Conservation (phyloP, 2,888 invertebrate species). For the Dicranocentrus wangi region DNA sequence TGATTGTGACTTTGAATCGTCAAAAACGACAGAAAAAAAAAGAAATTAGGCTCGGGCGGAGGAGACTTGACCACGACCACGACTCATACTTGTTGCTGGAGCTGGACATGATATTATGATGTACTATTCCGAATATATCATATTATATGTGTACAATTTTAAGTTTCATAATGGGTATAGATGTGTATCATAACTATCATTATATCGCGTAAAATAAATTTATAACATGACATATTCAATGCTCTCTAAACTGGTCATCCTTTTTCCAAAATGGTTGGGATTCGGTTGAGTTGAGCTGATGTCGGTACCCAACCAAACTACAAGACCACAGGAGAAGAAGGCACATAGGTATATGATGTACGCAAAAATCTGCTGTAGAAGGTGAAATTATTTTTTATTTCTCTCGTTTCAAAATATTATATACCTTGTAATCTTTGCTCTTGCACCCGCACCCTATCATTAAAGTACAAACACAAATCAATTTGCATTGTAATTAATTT, state of each 20-base stretch:
- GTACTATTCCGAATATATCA: too few relatives aligned
- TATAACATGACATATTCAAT: slow-evolving; percentile 25
- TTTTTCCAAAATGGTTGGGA: not conserved
- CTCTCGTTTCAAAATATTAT: not conserved
- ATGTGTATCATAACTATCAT: too few relatives aligned
- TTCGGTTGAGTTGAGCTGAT: too few relatives aligned
- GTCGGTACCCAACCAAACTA: too few relatives aligned
- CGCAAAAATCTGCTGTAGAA: not conserved
- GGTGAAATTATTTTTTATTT: not conserved
- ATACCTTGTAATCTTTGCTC: not conserved
- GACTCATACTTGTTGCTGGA: too few relatives aligned
- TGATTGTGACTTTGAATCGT: slow-evolving; percentile 38
- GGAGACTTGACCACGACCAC: too few relatives aligned
- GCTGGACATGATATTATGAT: too few relatives aligned
- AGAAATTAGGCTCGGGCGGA: too few relatives aligned
- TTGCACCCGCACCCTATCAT: slow-evolving; percentile 48
- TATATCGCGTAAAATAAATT: slow-evolving; percentile 39
- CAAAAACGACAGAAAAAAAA: slow-evolving; percentile 9
- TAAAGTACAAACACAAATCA: slow-evolving; percentile 54
- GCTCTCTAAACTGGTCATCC: too few relatives aligned
- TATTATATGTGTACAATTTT: too few relatives aligned
- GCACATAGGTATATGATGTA: too few relatives aligned
- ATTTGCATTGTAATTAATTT: slow-evolving; percentile 58
- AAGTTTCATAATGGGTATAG: too few relatives aligned
- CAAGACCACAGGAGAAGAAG: slow-evolving; percentile 14